phyloP scores from a whole-genome alignment of 2,888 invertebrate species.

The Malthinus seriepunctatus region DNA sequence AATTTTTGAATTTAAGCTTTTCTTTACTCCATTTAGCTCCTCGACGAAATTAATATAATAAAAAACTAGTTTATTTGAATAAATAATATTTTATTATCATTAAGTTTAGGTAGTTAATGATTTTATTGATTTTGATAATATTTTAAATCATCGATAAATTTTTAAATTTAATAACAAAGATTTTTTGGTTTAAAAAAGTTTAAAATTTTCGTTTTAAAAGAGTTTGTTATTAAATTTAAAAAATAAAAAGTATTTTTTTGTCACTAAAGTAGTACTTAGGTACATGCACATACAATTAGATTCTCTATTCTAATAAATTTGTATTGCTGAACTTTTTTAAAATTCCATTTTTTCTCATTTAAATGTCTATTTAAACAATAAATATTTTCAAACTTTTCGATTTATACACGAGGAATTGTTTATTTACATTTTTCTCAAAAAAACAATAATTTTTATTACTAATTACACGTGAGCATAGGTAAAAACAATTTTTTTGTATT shows the following conservation, averaged over 20 bases:
- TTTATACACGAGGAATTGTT: constrained; percentile 30
- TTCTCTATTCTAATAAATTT: constrained; percentile 40
- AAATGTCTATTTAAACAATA: constrained; percentile 37
- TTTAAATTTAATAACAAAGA: constrained; percentile 36
- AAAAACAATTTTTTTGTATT: not conserved
- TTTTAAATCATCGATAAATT: constrained; percentile 12
- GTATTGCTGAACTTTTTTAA: constrained; percentile 48
- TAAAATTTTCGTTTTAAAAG: not conserved
- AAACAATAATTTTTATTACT: not conserved
- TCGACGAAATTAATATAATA: not conserved
- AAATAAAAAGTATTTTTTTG: constrained; percentile 9
- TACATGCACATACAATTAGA: constrained; percentile 30
- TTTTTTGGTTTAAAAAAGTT: too few species aligned
- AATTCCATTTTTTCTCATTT: constrained; percentile 19
- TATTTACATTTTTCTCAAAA: constrained; percentile 13
- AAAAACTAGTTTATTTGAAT: constrained; percentile 38
- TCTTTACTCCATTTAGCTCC: too few species aligned
- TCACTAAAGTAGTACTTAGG: constrained; percentile 29
- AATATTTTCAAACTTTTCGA: constrained; percentile 40
- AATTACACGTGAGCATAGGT: constrained; percentile 7
- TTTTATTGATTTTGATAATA: too few species aligned
- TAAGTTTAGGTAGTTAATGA: too few species aligned
- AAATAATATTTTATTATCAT: constrained; percentile 50
- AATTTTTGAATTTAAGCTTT: too few species aligned
- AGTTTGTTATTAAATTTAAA: constrained; percentile 23